Evolutionary conservation across 2,797 vertebrate species (phyloP), one percentile per base, ranked within the genome.

Genomic region (Balearica regulorum): DNA sequence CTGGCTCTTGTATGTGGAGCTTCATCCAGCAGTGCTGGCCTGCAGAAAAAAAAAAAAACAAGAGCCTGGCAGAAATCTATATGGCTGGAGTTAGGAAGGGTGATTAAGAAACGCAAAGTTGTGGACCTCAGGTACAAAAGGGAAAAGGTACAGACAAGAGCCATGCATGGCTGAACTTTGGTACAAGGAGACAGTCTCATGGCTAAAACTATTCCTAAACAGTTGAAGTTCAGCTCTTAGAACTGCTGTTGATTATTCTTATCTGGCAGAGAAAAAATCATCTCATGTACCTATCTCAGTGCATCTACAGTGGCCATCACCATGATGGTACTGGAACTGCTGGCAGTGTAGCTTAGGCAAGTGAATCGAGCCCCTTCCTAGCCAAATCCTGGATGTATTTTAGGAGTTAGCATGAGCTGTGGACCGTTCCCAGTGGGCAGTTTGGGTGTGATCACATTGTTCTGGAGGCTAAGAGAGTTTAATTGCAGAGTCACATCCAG

Each of bases 211-310:
- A 31, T 62, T 72, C 33, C 51, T 55, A 44, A 35, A 16, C 4
- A 44, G 19, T 21, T 20, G 13, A 55, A 26, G 5, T 41, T 75
- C 53, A 72, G 11, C 31, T 80, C 9, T 20, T 25, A 44, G 26
- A 51, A 51, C 13, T 77, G 33, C 11, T 70, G 14, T 24, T 83
- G 60, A 26, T 29, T 78, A 31, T n/a, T 69, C 18, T 12, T 51
- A 19, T 14, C 5, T 29, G 22, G 3, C 2, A 57, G 43, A 37
- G 75, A 72, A 82, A 37, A 82, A 61, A 82, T 37, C 5, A 35
- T 20, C 7, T 58, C 0, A 0, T 33, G 31, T 2, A 28, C 7
- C 4, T 51, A 4, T 51, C 13, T 51, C 25, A 20, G 16, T 8
- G 4, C 21, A 43, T 46, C 48, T 37, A 17, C 31, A 48, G 17